Percentiles rank a stretch among this genome's conserved stretches.
Evolutionary conservation across 1,140 invertebrate genomes (phyloP).

Genomic region (Nomia melanderi): DNA sequence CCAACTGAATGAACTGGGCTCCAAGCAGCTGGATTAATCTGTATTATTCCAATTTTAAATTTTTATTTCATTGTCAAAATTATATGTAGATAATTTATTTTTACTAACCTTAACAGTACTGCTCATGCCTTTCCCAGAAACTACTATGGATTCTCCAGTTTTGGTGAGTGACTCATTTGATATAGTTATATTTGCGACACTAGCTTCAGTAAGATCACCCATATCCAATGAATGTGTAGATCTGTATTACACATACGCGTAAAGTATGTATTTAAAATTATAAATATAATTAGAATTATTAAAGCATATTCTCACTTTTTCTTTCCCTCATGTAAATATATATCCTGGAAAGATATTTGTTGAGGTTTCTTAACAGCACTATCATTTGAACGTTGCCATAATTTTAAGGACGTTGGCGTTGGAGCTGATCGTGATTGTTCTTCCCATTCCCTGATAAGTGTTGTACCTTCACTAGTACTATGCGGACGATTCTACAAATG

Average conservation of each 20-base stretch:
- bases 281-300: constrained; percentile 2
- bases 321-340: constrained; percentile 70
- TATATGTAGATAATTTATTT: constrained; percentile 18
- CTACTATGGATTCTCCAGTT: constrained; percentile 76
- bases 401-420: constrained; percentile 79
- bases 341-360: constrained; percentile 72
- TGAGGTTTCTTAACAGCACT: constrained; percentile 63
- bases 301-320: constrained; percentile 61
- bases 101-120: constrained; percentile 74
- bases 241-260: constrained; percentile 49
- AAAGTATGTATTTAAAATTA: neutral
- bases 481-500: constrained; percentile 79
- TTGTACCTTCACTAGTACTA: constrained; percentile 80
- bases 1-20: constrained; percentile 91
- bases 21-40: constrained; percentile 88
- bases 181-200: constrained; percentile 78
- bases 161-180: constrained; percentile 79
- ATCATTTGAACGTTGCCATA: constrained; percentile 75
- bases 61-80: neutral
- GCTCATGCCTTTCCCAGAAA: constrained; percentile 78
- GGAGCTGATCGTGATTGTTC: constrained; percentile 84
- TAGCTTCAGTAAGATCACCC: constrained; percentile 72
- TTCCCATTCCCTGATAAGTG: constrained; percentile 80
- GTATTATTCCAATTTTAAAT: neutral
- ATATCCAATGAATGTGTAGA: constrained; percentile 71